These are phyloP conservation scores for Panthera uncia DNA, from an alignment of 2,113 vertebrate genomes.

Conservation along the genomic window DNA sequence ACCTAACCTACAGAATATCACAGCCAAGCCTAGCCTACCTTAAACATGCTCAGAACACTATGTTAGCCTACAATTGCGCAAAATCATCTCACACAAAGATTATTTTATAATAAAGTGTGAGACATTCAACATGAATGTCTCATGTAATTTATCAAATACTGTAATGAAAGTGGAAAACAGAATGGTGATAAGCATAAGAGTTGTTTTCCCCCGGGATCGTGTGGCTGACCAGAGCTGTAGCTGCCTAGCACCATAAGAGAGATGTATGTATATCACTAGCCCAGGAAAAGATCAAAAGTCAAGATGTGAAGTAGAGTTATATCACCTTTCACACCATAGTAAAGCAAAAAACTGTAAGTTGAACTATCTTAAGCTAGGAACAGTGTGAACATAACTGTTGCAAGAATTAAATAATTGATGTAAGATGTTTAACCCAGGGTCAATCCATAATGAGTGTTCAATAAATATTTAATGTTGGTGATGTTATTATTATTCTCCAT, in stretches of 20 bases:
- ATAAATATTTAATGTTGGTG: conserved; percentile 38
- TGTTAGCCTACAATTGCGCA: not conserved
- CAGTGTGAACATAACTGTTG: not conserved
- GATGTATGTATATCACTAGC: not conserved
- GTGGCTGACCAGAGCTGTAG: not conserved
- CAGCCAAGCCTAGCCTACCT: not conserved
- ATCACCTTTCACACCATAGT: not conserved
- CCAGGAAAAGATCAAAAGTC: not conserved
- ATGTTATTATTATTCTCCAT: not conserved
- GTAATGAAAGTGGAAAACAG: not conserved
- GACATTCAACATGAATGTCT: not conserved
- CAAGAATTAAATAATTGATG: conserved; percentile 10
- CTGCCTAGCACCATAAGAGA: not conserved
- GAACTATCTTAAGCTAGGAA: not conserved
- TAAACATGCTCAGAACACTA: not conserved
- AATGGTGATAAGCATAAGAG: not conserved
- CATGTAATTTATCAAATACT: not conserved
- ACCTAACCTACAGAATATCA: not conserved
- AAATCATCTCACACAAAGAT: not conserved
- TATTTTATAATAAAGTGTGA: not conserved
- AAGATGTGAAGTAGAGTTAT: not conserved
- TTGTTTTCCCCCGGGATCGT: not conserved
- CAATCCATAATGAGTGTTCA: not conserved
- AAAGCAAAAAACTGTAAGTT: not conserved
- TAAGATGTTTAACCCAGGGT: not conserved